A percentile compares a stretch with the other conserved stretches of the same genome.
Conservation (phyloP, 1,140 invertebrate genomes). For the Drosophila jambulina region DNA sequence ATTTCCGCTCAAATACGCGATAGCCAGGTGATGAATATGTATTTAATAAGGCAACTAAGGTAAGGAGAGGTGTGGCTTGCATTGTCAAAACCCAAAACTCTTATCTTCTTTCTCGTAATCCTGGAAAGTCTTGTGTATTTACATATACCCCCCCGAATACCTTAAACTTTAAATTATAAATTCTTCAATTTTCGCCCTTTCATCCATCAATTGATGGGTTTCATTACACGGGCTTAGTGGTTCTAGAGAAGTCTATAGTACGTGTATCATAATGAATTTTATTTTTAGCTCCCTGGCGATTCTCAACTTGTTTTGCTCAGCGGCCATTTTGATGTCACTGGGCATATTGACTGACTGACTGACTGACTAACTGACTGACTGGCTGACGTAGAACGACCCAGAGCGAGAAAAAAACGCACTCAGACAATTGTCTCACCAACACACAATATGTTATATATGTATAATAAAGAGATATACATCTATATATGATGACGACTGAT, state of each 20-base stretch:
- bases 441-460: not conserved
- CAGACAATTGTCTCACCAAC: constrained; percentile 24
- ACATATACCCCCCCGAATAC: not conserved
- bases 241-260: constrained; percentile 6
- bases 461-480: constrained; percentile 13
- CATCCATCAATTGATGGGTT: not conserved
- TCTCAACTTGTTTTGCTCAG: constrained; percentile 44
- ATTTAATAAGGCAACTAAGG: constrained; percentile 4
- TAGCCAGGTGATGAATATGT: constrained; percentile 9
- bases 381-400: constrained; percentile 23
- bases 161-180: not conserved
- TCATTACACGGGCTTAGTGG: not conserved
- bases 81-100: not conserved
- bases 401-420: constrained; percentile 27
- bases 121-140: not conserved
- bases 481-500: constrained; percentile 46
- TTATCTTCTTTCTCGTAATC: not conserved
- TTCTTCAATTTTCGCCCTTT: not conserved
- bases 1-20: not conserved
- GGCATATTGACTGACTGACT: constrained; percentile 24
- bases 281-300: constrained; percentile 46
- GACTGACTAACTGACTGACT: constrained; percentile 21
- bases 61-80: not conserved
- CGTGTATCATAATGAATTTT: constrained; percentile 39
- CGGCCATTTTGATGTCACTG: constrained; percentile 76